A percentile compares a stretch with the other conserved stretches of the same genome.
These are phyloP conservation scores for Steinernema carpocapsae DNA, from an alignment of 2,888 invertebrate genomes.

Conservation along the genomic window DNA sequence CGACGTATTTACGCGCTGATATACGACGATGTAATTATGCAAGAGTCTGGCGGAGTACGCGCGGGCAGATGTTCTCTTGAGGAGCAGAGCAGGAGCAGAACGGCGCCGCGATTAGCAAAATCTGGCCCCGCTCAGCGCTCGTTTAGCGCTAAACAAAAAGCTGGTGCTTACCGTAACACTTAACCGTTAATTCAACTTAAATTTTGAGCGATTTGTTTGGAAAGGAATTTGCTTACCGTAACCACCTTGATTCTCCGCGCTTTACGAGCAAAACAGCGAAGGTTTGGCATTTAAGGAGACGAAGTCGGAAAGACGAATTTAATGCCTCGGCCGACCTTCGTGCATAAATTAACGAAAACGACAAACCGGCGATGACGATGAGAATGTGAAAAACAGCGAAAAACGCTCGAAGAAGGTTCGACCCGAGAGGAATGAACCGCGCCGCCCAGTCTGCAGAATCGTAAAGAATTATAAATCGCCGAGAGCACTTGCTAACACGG, in stretches of 20 bases:
- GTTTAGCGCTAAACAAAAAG: too few species aligned
- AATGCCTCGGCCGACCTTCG: neutral
- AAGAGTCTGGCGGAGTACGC: neutral
- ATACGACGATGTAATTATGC: constrained; percentile 27
- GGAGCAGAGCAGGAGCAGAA: neutral
- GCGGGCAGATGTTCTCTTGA: constrained; percentile 17
- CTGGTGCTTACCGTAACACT: too few species aligned
- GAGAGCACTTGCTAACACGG: constrained; percentile 22
- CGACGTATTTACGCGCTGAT: constrained; percentile 20
- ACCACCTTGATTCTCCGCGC: neutral
- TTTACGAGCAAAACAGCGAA: neutral
- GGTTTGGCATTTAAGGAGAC: neutral
- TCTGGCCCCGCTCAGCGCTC: too few species aligned
- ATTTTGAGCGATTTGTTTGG: too few species aligned
- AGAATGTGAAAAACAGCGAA: neutral
- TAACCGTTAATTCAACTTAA: too few species aligned
- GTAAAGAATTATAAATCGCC: constrained; percentile 23
- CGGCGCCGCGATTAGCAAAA: neutral
- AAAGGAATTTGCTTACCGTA: too few species aligned
- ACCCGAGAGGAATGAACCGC: neutral
- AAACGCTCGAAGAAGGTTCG: neutral
- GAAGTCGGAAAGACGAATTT: constrained; percentile 10
- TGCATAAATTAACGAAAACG: constrained; percentile 26
- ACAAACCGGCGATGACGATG: constrained; percentile 1
- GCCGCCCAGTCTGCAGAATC: neutral